Conservation (phyloP, 2,113 vertebrate genomes). For the Eonycteris spelaea region DNA sequence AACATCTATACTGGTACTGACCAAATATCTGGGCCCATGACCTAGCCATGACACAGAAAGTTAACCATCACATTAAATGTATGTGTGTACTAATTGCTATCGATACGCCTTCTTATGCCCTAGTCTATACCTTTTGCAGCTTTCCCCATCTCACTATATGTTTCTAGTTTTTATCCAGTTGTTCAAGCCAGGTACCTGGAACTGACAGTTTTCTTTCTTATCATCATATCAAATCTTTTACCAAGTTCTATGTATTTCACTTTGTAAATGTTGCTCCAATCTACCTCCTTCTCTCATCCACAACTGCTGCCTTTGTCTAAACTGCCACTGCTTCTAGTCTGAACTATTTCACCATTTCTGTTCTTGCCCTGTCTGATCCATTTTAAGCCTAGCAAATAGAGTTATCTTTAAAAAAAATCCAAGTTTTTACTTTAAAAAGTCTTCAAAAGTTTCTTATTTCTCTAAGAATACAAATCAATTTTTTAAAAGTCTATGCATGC, state of each 20-base stretch:
- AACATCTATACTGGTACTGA: neutral
- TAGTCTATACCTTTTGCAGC: too few relatives aligned
- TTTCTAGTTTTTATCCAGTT: neutral
- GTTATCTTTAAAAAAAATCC: neutral
- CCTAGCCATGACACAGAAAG: neutral
- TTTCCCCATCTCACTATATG: neutral
- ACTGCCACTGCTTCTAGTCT: neutral
- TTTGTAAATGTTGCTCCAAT: neutral
- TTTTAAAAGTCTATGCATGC: neutral
- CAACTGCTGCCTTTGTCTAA: neutral
- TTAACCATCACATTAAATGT: neutral
- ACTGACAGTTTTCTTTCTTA: neutral
- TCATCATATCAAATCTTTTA: neutral
- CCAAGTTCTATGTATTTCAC: neutral
- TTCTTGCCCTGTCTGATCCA: neutral
- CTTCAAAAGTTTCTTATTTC: neutral
- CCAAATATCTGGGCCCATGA: neutral
- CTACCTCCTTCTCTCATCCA: neutral
- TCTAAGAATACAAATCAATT: neutral
- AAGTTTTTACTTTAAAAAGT: neutral
- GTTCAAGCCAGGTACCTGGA: neutral
- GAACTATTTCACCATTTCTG: neutral
- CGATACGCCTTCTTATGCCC: neutral
- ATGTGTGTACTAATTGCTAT: neutral
- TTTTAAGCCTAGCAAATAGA: neutral